phyloP scores from a whole-genome alignment of 2,888 invertebrate genomes.

The Drosophila greeni region DNA sequence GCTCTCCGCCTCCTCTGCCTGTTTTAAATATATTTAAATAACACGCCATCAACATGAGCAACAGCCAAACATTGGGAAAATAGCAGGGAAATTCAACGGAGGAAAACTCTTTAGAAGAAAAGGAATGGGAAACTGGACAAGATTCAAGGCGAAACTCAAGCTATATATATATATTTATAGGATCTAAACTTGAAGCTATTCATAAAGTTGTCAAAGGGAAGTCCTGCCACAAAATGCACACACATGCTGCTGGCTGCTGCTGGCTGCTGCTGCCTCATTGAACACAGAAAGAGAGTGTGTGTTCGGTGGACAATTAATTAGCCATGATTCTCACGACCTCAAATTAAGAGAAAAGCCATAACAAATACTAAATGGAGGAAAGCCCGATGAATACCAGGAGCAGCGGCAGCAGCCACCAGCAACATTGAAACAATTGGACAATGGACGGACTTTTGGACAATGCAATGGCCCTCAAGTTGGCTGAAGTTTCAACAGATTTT shows the following conservation, averaged over 20 bases:
- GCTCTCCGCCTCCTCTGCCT: constrained; percentile 1
- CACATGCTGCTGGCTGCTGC: too few species aligned
- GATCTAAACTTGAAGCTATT: not conserved
- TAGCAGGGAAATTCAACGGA: not conserved
- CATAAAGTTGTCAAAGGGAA: constrained; percentile 20
- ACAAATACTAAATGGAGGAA: constrained; percentile 67
- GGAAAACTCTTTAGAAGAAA: not conserved
- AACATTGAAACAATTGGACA: constrained; percentile 27
- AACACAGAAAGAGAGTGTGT: not conserved
- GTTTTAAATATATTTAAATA: constrained; percentile 58
- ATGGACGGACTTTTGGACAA: constrained; percentile 41
- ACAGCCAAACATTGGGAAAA: constrained; percentile 17
- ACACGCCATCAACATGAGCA: constrained; percentile 46
- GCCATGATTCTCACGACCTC: constrained; percentile 77
- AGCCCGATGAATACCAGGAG: constrained; percentile 25
- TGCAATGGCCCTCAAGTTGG: constrained; percentile 60
- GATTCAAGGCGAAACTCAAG: not conserved
- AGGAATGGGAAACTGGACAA: not conserved
- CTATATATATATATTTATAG: not conserved
- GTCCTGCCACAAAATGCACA: constrained; percentile 7
- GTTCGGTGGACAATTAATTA: constrained; percentile 73
- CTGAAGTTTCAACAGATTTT: constrained; percentile 16
- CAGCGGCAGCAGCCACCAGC: constrained; percentile 13
- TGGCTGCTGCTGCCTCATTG: not conserved
- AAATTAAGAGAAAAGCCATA: constrained; percentile 76